Conservation (phyloP, 2,113 vertebrate species). For the Poeciliopsis occidentalis region DNA sequence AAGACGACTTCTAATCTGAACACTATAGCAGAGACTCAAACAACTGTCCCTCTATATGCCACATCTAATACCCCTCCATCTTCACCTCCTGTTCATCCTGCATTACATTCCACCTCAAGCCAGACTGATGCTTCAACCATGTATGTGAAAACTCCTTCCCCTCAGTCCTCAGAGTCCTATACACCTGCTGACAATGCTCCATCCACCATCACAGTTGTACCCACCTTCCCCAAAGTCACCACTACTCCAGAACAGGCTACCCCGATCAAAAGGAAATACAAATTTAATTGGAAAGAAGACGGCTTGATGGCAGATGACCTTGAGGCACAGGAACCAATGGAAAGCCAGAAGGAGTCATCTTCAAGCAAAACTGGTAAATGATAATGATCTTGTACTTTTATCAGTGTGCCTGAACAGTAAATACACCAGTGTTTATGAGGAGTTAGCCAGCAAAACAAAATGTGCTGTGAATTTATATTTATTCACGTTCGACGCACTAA, state of each 20-base stretch:
- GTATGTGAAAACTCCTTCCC: constrained; percentile 13
- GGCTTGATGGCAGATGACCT: constrained; percentile 6
- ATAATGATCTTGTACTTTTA: neutral
- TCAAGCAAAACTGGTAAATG: constrained; percentile 61
- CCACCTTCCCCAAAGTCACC: constrained; percentile 29
- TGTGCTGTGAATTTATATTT: neutral
- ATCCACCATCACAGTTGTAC: constrained; percentile 24
- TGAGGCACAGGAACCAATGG: constrained; percentile 36
- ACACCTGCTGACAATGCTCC: constrained; percentile 2
- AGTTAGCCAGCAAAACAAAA: neutral
- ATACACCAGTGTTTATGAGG: neutral
- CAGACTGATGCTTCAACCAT: constrained; percentile 34
- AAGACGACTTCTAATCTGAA: constrained; percentile 5
- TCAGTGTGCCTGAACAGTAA: neutral
- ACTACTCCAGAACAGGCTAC: constrained; percentile 6
- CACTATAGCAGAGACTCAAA: constrained; percentile 1
- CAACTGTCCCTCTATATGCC: neutral
- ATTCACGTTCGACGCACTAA: neutral
- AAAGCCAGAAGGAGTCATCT: constrained; percentile 46
- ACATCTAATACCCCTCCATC: constrained; percentile 2
- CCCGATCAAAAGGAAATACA: constrained; percentile 60
- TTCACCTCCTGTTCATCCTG: neutral
- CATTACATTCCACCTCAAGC: neutral
- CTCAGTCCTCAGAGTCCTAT: neutral
- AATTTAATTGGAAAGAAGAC: constrained; percentile 73